These are phyloP conservation scores for Rotaria magnacalcarata DNA, from an alignment of 2,888 invertebrate species.

Conservation along the genomic window DNA sequence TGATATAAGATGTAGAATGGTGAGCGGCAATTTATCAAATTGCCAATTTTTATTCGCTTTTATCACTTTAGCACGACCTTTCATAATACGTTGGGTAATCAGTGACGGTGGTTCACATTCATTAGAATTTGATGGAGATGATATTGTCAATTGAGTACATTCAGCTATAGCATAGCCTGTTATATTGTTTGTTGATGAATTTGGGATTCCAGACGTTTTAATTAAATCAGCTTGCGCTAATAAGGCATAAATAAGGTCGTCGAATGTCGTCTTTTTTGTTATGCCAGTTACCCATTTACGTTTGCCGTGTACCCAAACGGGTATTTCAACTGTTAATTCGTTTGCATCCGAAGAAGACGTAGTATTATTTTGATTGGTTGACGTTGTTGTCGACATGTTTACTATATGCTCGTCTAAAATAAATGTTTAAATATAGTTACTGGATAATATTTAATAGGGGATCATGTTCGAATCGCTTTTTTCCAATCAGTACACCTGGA, in stretches of 20 bases:
- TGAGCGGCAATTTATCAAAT: slow-evolving; percentile 26
- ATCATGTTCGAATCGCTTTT: neutral
- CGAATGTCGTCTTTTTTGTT: slow-evolving; percentile 46
- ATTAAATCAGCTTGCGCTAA: slow-evolving; percentile 41
- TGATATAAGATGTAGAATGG: neutral
- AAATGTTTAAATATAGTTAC: neutral
- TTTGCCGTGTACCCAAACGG: slow-evolving; percentile 44
- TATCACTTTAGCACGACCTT: slow-evolving; percentile 31
- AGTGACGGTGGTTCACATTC: neutral
- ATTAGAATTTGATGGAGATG: neutral
- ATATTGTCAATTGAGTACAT: neutral
- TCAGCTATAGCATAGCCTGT: slow-evolving; percentile 26
- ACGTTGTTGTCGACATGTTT: neutral
- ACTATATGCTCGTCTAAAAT: neutral
- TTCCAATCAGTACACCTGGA: neutral
- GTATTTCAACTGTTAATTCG: slow-evolving; percentile 42
- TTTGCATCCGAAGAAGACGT: neutral
- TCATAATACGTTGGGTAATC: neutral
- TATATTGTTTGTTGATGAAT: neutral
- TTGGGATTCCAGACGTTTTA: neutral
- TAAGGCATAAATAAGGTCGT: slow-evolving; percentile 45
- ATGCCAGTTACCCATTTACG: slow-evolving; percentile 47
- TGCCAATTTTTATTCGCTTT: slow-evolving; percentile 20
- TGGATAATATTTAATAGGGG: neutral
- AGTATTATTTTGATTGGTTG: neutral